Evolutionary conservation across 2,888 invertebrate species (phyloP), one percentile per base, ranked within the genome.

Genomic region (Cantharis rufa): DNA sequence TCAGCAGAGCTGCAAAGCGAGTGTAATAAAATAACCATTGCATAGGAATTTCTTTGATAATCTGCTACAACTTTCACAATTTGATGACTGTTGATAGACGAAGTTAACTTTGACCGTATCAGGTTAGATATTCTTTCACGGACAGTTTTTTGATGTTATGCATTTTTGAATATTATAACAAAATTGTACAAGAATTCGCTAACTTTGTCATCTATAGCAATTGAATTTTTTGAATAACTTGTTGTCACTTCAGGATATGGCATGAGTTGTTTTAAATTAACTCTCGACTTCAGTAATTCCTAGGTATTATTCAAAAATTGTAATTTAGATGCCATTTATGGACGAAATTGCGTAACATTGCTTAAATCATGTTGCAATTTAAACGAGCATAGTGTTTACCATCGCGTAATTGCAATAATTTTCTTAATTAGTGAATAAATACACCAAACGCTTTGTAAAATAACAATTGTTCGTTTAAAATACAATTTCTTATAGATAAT

Each of bases 321-420:
- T n/a, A n/a, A 48, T 48, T 48, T 48, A 48, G 13, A 48, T n/a
- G 5, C 48, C 48, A 48, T 48, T 48, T 48, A 48, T 48, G 48
- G n/a, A n/a, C n/a, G 24, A 66, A 21, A 66, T 66, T 66, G 11
- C 64, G 11, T 66, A 66, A 66, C 16, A 10, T 63, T 9, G 18
- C 18, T 66, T 66, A 21, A 24, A 18, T 66, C 64, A 24, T 66
- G 64, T 66, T 21, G 18, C 11, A 48, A 48, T 9, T 21, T 13
- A 66, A 64, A 66, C 64, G n/a, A 66, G 64, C n/a, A 66, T 24
- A 16, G 21, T 24, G 21, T 24, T 66, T 66, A 66, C n/a, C n/a
- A 66, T 66, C n/a, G 24, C n/a, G 64, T 66, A 66, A 66, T 66
- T 66, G 24, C 64, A 66, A 66, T 66, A 18, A 66, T 66, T 66